Evolutionary conservation across 2,888 invertebrate species (phyloP), one percentile per base, ranked within the genome.

Genomic region (Tetramorium bicarinatum): DNA sequence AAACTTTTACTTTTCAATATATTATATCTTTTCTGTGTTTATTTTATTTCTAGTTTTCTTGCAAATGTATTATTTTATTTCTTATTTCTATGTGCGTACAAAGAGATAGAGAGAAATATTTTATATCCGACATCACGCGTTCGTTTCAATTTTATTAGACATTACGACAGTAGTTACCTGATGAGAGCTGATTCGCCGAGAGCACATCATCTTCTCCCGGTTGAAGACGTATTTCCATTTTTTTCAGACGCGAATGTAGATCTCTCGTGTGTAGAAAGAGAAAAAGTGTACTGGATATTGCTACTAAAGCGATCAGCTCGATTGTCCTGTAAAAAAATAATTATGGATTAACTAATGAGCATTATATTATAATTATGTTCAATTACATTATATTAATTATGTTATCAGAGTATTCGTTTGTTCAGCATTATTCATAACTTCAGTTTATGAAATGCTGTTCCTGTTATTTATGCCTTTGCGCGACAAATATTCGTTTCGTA

Each of bases 261-360:
- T 97, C 97, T 91, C 97, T 96, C 74, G 98, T 98, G 95, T 98
- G 98, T 88, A 98, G 96, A 95, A 98, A 98, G 91, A 98, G 96
- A 95, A 98, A 98, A 92, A 98, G 95, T 1, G 98, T 98, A 92
- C 97, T 97, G 67, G 98, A 98, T 87, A 98, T 96, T 49, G 98
- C 98, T 92, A 98, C 96, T 87, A 98, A 95, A 25, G 98, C 98
- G 90, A 98, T 97, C 93, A 98, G 95, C 95, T 98, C 98, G 93
- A 97, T 97, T 81, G 98, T 97, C 95, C 98, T 98, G 96, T 69
- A 96, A 96, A 83, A 88, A 91, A 91, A 87, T 85, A 83, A 80
- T 44, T 47, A 54, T 41, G 49, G 7, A 38, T 71, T 29, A 67
- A 25, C 52, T 29, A 21, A n/a, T 4, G 34, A 3, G 18, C 7